Conservation (phyloP, 2,113 vertebrate genomes). For the Bubalus kerabau region DNA sequence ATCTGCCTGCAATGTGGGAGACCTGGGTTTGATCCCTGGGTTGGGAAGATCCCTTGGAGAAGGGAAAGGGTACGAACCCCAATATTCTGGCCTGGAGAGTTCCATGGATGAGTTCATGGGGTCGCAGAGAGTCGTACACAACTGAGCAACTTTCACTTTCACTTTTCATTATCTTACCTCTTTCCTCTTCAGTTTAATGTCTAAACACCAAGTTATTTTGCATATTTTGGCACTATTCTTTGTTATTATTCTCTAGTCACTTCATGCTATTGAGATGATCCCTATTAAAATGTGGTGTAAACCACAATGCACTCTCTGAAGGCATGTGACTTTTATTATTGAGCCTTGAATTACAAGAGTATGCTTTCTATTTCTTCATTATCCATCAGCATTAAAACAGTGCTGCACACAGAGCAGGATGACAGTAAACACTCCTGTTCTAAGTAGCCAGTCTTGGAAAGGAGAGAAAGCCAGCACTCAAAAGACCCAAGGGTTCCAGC, state of each 20-base stretch:
- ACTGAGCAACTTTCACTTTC: neutral
- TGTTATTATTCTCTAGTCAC: neutral
- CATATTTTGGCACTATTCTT: neutral
- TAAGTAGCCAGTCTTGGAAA: neutral
- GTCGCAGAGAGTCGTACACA: fast-evolving
- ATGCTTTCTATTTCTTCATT: neutral
- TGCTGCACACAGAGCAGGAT: neutral
- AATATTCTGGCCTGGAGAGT: neutral
- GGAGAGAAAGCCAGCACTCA: neutral
- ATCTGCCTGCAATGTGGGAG: neutral
- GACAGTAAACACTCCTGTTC: neutral
- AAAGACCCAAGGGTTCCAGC: neutral
- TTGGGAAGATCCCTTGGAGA: neutral
- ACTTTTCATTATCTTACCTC: neutral
- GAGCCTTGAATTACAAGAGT: neutral
- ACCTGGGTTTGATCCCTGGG: neutral
- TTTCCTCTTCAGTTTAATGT: neutral
- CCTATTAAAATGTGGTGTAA: neutral
- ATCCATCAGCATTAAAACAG: neutral
- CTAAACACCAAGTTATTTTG: neutral
- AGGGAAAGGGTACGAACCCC: neutral
- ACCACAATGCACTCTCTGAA: neutral
- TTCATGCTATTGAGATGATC: neutral
- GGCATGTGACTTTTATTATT: neutral
- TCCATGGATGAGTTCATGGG: neutral